Conservation (phyloP, 2,797 vertebrate genomes). For the Chelon labrosus region DNA sequence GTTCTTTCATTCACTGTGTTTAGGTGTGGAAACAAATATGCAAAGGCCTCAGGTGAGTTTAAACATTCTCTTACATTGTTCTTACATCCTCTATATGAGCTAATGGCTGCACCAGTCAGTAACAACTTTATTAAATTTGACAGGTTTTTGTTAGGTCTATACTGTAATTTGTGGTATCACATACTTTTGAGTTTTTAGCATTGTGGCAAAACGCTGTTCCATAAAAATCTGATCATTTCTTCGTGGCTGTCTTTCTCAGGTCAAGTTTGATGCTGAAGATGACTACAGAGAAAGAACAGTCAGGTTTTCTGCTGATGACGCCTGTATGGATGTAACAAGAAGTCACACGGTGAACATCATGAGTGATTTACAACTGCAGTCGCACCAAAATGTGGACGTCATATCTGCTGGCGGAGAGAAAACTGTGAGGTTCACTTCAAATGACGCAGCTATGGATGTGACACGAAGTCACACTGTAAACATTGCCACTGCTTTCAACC, state of each 20-base stretch:
- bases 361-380: slow-evolving; percentile 37
- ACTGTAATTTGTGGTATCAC: too few relatives aligned
- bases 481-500: accelerated
- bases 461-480: slow-evolving; percentile 23
- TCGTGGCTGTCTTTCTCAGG: slow-evolving; percentile 42
- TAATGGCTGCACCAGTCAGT: too few relatives aligned
- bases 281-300: slow-evolving; percentile 70
- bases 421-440: background rate
- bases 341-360: slow-evolving; percentile 87
- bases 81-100: background rate
- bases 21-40: slow-evolving; percentile 64
- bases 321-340: slow-evolving; percentile 89
- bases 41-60: slow-evolving; percentile 69
- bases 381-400: background rate
- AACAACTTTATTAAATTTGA: too few relatives aligned
- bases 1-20: slow-evolving; percentile 13
- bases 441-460: slow-evolving; percentile 14
- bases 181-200: too few relatives aligned
- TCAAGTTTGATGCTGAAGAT: slow-evolving; percentile 41
- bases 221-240: background rate
- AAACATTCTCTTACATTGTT: slow-evolving; percentile 3
- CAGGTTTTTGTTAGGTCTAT: too few relatives aligned
- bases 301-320: slow-evolving; percentile 84
- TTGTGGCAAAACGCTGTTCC: background rate
- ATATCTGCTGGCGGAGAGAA: slow-evolving; percentile 23